Conservation (phyloP, 2,888 invertebrate species). For the Drosophila atroscutellata region DNA sequence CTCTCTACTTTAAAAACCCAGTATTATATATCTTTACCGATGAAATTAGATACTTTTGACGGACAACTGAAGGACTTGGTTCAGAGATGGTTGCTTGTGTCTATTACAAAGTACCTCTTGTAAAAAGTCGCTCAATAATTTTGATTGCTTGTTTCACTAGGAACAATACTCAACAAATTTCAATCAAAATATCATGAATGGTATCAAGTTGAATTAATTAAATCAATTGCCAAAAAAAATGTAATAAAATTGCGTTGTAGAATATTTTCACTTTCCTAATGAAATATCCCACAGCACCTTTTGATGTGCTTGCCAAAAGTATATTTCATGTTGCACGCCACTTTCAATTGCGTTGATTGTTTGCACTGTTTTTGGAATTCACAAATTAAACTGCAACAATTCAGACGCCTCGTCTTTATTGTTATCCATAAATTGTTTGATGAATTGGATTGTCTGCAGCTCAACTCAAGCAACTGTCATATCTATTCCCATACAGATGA, state of each 20-base stretch:
- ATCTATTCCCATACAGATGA: slow-evolving; percentile 43
- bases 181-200: not conserved
- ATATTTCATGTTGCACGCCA: slow-evolving; percentile 4
- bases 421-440: slow-evolving; percentile 38
- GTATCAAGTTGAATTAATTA: not conserved
- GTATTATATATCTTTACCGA: too few relatives aligned
- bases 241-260: not conserved
- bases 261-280: not conserved
- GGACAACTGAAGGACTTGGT: not conserved
- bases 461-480: slow-evolving; percentile 6
- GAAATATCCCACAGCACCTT: not conserved
- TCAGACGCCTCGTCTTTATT: slow-evolving; percentile 23
- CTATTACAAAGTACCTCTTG: not conserved
- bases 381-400: slow-evolving; percentile 37
- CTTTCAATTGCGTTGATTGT: slow-evolving; percentile 21
- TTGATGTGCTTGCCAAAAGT: not conserved
- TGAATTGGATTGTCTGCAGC: slow-evolving; percentile 39
- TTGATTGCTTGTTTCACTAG: not conserved
- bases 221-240: not conserved
- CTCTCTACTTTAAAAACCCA: too few relatives aligned
- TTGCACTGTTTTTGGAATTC: slow-evolving; percentile 3
- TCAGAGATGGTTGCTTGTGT: not conserved
- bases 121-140: not conserved
- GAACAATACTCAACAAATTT: not conserved
- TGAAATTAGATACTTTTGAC: not conserved